Base-by-base conservation (phyloP, 2,797 vertebrate species). In the Poliocrania exsul region DNA sequence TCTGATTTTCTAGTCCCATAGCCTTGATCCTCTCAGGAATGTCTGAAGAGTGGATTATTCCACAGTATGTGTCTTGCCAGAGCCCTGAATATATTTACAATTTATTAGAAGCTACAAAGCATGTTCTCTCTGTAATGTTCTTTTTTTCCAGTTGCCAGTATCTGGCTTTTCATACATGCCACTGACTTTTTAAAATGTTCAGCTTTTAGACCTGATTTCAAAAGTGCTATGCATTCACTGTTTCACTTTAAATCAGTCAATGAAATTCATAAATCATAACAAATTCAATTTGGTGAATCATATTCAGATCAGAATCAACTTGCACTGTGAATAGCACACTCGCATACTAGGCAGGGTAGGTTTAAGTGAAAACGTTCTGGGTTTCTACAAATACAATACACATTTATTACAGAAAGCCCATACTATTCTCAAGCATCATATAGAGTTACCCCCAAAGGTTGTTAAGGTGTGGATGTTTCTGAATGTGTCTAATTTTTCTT, bases 11-110 rank as follows among this genome's bases (percentile, higher is more conserved):
- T 88, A 70, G 47, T 93, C 31, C 57, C 5, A 11, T 50, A 86
- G 60, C 8, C 69, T 70, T 92, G 62, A 92, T 90, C 80, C 77
- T 79, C 73, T 92, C 82, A 86, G 77, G 72, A 90, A 91, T 42
- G 35, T 78, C 61, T 90, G 54, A 66, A 58, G 51, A 67, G 12
- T 9, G 24, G 64, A 58, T 25, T 88, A 13, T 26, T 86, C 58
- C 66, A 90, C 58, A 64, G 51, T 13, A 47, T 9, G 28, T 3
- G 1, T 56, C 26, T 72, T 83, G 25, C 21, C 57, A 83, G 56
- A 77, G n/a, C 33, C 54, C 31, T 40, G 40, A 85, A 13, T 17
- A 33, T 21, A 64, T 38, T 54, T 79, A 62, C 35, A 78, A 14
- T 46, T 74, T 24, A 50, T 79, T 49, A 56, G 24, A 88, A 69